Evolutionary conservation across 1,140 invertebrate genomes (phyloP).

Genomic region (Bombus waltoni): DNA sequence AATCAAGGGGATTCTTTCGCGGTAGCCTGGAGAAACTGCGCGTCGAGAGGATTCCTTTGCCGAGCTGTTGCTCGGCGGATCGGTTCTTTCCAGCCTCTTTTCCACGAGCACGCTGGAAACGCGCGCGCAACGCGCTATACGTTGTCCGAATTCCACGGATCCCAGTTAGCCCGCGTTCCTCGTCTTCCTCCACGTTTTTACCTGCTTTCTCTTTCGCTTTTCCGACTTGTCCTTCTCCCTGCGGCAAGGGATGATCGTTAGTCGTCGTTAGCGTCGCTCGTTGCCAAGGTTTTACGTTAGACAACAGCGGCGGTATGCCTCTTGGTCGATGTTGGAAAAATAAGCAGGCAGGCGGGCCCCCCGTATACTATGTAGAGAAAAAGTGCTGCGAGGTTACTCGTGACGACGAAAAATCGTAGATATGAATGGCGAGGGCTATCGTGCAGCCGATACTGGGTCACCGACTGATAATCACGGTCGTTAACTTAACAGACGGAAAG

Average conservation of each 20-base stretch:
- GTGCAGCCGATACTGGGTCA: constrained; percentile 68
- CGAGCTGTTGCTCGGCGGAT: neutral
- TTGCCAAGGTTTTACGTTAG: neutral
- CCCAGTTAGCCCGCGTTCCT: neutral
- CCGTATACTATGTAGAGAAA: neutral
- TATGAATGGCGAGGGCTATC: constrained; percentile 68
- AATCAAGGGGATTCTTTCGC: constrained; percentile 69
- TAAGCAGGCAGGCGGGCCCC: neutral
- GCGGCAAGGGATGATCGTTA: no score
- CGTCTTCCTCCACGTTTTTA: neutral
- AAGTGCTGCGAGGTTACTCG: neutral
- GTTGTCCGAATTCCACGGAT: constrained; percentile 20
- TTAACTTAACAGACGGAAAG: constrained; percentile 21
- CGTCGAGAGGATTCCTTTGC: constrained; percentile 55
- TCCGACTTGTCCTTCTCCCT: neutral
- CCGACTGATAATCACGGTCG: constrained; percentile 73
- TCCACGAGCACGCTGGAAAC: neutral
- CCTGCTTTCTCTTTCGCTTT: neutral
- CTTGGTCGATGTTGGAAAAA: neutral
- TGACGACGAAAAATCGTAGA: constrained; percentile 61
- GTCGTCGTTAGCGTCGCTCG: neutral
- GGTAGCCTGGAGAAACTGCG: constrained; percentile 48
- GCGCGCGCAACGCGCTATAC: constrained; percentile 2
- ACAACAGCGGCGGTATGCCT: no score
- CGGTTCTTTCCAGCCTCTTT: neutral